These are phyloP conservation scores for Plotosus lineatus DNA, from an alignment of 2,113 vertebrate genomes.

Conservation along the genomic window DNA sequence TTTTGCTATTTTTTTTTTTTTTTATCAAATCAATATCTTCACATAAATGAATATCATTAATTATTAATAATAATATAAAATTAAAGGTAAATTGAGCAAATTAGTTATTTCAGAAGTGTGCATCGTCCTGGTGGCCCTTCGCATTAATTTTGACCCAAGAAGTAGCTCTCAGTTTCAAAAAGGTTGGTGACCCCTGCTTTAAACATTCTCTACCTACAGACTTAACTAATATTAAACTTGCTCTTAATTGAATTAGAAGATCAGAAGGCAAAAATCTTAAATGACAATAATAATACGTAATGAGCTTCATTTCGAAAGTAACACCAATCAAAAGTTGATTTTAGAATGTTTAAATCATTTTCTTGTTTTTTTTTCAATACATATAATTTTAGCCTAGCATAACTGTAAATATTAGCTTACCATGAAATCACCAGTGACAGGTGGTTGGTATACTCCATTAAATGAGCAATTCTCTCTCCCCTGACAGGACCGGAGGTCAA, in stretches of 20 bases:
- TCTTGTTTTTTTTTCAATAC: neutral
- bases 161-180: too few relatives aligned
- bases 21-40: too few relatives aligned
- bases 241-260: neutral
- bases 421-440: conserved; percentile 81
- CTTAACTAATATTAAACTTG: neutral
- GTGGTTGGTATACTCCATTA: conserved; percentile 79
- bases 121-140: too few relatives aligned
- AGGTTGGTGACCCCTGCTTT: too few relatives aligned
- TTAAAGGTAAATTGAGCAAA: too few relatives aligned
- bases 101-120: too few relatives aligned
- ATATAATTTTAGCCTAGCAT: neutral
- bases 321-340: neutral
- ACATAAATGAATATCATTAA: too few relatives aligned
- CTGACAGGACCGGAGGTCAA: conserved; percentile 77
- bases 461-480: conserved; percentile 76
- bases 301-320: neutral
- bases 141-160: too few relatives aligned
- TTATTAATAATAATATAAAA: too few relatives aligned
- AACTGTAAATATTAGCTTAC: conserved; percentile 64
- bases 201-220: neutral
- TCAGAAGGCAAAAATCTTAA: neutral
- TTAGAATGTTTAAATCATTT: neutral
- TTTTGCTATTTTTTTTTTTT: too few relatives aligned
- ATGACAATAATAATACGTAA: too few relatives aligned